A percentile compares a stretch with the other conserved stretches of the same genome.
Evolutionary conservation across 2,888 invertebrate genomes (phyloP).

Genomic region (Orgyia antiqua): DNA sequence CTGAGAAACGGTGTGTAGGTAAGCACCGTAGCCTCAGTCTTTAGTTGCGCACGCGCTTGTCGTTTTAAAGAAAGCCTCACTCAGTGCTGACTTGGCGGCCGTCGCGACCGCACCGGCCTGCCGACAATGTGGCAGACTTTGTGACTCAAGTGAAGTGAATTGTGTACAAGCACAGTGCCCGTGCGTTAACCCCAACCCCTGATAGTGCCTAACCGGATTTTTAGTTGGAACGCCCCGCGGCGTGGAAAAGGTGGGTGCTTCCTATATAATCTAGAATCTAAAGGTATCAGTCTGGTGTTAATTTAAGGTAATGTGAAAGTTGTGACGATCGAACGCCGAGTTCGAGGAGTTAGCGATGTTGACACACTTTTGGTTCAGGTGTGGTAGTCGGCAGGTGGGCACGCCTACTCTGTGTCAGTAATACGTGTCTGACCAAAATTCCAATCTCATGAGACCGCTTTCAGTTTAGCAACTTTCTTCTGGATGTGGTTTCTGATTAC

Average conservation of each 20-base stretch:
- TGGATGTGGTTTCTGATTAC: constrained; percentile 33
- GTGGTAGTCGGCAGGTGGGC: constrained; percentile 68
- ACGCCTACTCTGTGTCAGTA: constrained; percentile 58
- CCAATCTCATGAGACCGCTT: constrained; percentile 67
- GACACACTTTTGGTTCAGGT: constrained; percentile 76
- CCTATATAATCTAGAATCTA: constrained; percentile 32
- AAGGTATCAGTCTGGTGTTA: constrained; percentile 47
- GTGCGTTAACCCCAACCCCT: constrained; percentile 73
- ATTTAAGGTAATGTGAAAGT: constrained; percentile 77
- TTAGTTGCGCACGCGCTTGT: constrained; percentile 59
- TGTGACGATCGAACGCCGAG: constrained; percentile 62
- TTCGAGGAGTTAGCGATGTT: constrained; percentile 65
- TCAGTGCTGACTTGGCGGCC: constrained; percentile 74
- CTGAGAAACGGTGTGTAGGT: constrained; percentile 36
- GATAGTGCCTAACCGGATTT: constrained; percentile 75
- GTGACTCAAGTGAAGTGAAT: constrained; percentile 71
- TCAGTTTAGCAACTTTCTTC: constrained; percentile 69
- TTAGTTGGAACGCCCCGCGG: constrained; percentile 59
- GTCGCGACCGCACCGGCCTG: constrained; percentile 65
- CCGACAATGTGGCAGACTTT: constrained; percentile 62
- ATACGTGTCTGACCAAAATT: constrained; percentile 69
- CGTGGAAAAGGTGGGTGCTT: constrained; percentile 60
- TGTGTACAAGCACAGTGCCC: constrained; percentile 68
- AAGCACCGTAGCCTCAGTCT: constrained; percentile 55
- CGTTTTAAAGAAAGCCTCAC: constrained; percentile 70